A percentile compares a stretch with the other conserved stretches of the same genome.
These are phyloP conservation scores for Percina caprodes DNA, from an alignment of 2,113 vertebrate species.

Conservation along the genomic window DNA sequence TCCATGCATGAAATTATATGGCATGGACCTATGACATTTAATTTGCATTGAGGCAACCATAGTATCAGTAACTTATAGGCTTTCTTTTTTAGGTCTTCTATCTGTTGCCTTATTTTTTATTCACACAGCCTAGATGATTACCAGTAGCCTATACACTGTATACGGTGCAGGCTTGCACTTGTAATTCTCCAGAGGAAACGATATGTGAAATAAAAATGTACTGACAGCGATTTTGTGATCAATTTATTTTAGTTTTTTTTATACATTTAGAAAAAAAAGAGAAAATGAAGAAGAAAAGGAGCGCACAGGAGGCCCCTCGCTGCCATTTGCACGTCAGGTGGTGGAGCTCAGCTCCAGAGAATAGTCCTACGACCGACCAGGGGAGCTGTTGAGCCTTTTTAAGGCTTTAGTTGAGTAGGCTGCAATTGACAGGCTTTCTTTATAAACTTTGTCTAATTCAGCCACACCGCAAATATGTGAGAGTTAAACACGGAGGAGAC, in stretches of 20 bases:
- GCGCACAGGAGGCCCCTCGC: background rate
- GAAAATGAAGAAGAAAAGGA: background rate
- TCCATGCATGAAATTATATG: background rate
- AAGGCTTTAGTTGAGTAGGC: background rate
- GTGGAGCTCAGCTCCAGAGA: background rate
- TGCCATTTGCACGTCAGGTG: background rate
- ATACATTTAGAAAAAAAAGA: no score
- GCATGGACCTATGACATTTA: no score
- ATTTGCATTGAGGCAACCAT: background rate
- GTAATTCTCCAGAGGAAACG: background rate
- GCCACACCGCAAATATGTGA: constrained; percentile 31
- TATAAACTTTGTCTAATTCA: background rate
- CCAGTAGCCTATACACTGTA: background rate
- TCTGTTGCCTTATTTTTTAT: background rate
- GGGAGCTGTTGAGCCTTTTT: constrained; percentile 49
- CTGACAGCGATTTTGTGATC: background rate
- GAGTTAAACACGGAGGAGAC: background rate
- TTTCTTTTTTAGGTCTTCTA: background rate
- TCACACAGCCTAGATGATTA: background rate
- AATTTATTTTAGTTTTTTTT: no score
- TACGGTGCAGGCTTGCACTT: background rate
- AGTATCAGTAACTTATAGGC: background rate
- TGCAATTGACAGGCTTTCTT: background rate
- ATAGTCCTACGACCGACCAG: background rate
- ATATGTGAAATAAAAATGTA: background rate